Evolutionary conservation across 2,113 vertebrate species (phyloP), one percentile per base, ranked within the genome.

Genomic region (Channa argus): DNA sequence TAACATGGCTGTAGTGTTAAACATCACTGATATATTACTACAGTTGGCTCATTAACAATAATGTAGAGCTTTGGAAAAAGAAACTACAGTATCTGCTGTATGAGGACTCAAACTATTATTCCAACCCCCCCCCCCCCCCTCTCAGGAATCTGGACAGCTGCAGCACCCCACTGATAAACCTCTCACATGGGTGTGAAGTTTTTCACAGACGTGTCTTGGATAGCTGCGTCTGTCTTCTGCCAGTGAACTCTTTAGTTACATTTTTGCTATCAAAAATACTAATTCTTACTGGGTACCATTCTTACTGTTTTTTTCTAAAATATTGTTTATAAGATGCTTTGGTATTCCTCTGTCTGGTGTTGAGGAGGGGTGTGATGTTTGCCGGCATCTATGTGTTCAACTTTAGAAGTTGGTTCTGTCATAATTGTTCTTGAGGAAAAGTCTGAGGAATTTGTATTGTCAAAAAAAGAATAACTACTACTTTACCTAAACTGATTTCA

Each of bases 61-160:
- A 72, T 39, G 36, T 38, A 59, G 66, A 74, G 51, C 68, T 79
- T 37, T 77, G 44, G 75, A 68, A 86, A 62, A 51, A 81, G 73
- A 83, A 76, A 68, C 52, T 39, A 47, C 56, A 71, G 79, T 79
- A 50, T 74, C 81, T 72, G 50, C 15, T 72, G 43, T 46, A 37
- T 38, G 73, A 55, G 76, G 63, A 53, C 83, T 10, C 36, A 68
- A 87, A 33, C 54, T 4, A 3, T 65, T 63, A 64, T 82, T 56
- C 72, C 44, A 24, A 1, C 76, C 73, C 74, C 68, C 33, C 8
- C 76, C 73, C 74, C 68, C 33, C 8, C 37, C 54, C 78, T 62
- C 78, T 82, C 71, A 85, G 87, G 87, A 89, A 91, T 90, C 74
- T 46, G 41, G 73, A 77, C 86, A 91, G 84, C 83, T 87, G 82